Percentiles rank a stretch among this genome's conserved stretches.
Conservation (phyloP, 2,113 vertebrate genomes). For the Tylochromis polylepis region DNA sequence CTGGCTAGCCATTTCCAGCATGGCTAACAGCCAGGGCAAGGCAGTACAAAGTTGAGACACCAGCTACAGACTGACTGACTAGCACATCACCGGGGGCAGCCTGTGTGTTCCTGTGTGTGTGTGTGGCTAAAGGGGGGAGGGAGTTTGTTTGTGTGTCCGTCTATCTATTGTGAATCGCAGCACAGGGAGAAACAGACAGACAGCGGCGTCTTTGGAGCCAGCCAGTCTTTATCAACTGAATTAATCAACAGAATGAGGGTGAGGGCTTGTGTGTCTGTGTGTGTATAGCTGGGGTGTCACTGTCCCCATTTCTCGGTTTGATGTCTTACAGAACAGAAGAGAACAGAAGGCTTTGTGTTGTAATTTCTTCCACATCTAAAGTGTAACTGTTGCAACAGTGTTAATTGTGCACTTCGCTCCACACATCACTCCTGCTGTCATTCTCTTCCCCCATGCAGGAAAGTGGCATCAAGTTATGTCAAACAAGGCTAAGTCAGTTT, state of each 20-base stretch:
- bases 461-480: constrained; percentile 38
- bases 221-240: constrained; percentile 55
- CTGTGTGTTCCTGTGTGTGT: not conserved
- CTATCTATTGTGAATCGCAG: constrained; percentile 43
- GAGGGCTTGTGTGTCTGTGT: constrained; percentile 8
- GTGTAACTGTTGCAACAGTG: not conserved
- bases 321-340: not conserved
- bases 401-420: constrained; percentile 1
- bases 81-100: constrained; percentile 59
- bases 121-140: not conserved
- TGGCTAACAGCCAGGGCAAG: constrained; percentile 80
- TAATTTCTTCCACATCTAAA: not conserved
- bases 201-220: constrained; percentile 51
- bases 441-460: not conserved
- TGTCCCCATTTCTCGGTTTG: constrained; percentile 6
- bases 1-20: constrained; percentile 75
- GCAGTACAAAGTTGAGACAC: constrained; percentile 78
- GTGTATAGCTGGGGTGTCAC: constrained; percentile 2
- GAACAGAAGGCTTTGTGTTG: not conserved
- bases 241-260: constrained; percentile 56
- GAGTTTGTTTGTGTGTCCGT: constrained; percentile 40
- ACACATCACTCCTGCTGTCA: not conserved
- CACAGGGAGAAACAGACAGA: constrained; percentile 32
- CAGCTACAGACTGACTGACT: constrained; percentile 73
- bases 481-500: constrained; percentile 1